Conservation (phyloP, 2,888 invertebrate species). For the Acanthoscelides obtectus region DNA sequence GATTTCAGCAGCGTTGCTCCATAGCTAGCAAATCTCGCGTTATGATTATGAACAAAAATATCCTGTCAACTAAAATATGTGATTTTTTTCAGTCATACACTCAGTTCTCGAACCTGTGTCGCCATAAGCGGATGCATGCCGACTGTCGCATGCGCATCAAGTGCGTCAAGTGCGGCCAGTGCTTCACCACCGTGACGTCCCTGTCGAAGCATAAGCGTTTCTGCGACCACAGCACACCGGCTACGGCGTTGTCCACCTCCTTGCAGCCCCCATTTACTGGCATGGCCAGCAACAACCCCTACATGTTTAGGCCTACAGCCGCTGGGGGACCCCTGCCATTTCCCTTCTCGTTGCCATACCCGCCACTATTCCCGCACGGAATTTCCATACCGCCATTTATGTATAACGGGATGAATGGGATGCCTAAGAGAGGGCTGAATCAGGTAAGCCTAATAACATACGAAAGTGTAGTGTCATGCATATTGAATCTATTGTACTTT, state of each 20-base stretch:
- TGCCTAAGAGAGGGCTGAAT: neutral
- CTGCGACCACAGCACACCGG: constrained; percentile 74
- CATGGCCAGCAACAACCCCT: constrained; percentile 51
- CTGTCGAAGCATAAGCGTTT: constrained; percentile 94
- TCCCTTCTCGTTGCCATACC: constrained; percentile 56
- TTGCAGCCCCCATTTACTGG: constrained; percentile 34
- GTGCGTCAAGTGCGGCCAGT: constrained; percentile 90
- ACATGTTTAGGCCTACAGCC: constrained; percentile 65
- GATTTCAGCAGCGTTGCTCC: too few relatives aligned
- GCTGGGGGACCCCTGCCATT: constrained; percentile 55
- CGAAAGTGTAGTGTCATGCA: too few relatives aligned
- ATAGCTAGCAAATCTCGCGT: too few relatives aligned
- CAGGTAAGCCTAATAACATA: neutral
- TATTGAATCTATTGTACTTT: too few relatives aligned
- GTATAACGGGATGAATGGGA: constrained; percentile 51
- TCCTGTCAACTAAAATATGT: constrained; percentile 7
- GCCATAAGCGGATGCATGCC: constrained; percentile 99
- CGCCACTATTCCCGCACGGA: constrained; percentile 46
- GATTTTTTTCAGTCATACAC: constrained; percentile 74
- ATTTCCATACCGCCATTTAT: constrained; percentile 60
- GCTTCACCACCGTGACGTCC: constrained; percentile 87
- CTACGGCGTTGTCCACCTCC: constrained; percentile 38
- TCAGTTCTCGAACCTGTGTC: constrained; percentile 97
- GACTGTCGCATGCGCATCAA: constrained; percentile 91
- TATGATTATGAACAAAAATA: neutral